Evolutionary conservation across 2,888 invertebrate genomes (phyloP), one percentile per base, ranked within the genome.

Genomic region (Hydriomena furcata): DNA sequence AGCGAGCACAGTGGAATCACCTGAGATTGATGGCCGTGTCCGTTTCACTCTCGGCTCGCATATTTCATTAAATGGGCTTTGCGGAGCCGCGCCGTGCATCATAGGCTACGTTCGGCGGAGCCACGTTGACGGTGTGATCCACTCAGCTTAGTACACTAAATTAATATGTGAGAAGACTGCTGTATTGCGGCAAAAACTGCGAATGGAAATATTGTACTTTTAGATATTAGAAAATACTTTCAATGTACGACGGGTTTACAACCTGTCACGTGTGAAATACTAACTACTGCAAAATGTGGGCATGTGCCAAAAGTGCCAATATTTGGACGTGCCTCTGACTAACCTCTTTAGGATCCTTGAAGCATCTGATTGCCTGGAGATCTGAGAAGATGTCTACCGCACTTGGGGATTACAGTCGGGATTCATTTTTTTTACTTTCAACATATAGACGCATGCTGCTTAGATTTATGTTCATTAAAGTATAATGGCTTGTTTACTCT

Each of bases 41-140:
- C 71, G 74, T 77, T 83, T 77, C 82, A 80, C 76, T 79, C 74
- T 76, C 73, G 75, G 76, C 68, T 67, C 78, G 79, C 81, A 88
- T 88, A 87, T 88, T 88, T 89, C 85, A 88, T 85, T 87, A 85
- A 79, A 76, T 76, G 78, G 76, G 79, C 79, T 77, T 72, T 70
- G 76, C 71, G 73, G 73, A 73, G 77, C 81, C 76, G 61, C 66
- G 77, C 83, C 76, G 86, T 88, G 87, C 76, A 85, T 88, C 88
- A 88, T 83, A 82, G 82, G 75, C 79, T 77, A 74, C 71, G 74
- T 71, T 69, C 68, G 72, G 73, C 72, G 67, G 68, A 79, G 76
- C 79, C 76, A 71, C 76, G 86, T 71, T 80, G 82, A 78, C 85
- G 75, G 68, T 63, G 68, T 82, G 80, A 85, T 84, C 86, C 86